Evolutionary conservation across 1,140 invertebrate species (phyloP), one percentile per base, ranked within the genome.

Genomic region (Listronotus bonariensis): DNA sequence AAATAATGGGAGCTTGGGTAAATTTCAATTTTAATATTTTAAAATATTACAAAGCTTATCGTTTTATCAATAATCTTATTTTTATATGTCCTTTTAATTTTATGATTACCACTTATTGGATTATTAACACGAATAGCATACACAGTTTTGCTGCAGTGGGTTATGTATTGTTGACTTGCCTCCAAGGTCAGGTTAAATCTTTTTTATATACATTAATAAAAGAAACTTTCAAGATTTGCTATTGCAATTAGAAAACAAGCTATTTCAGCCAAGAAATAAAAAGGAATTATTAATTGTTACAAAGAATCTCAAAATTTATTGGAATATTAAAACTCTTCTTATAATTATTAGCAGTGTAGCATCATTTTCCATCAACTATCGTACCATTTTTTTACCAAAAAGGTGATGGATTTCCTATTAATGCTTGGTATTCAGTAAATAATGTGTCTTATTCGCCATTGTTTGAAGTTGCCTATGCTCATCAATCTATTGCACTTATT

Each of bases 401-500:
- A 12, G 20, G 34, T 49, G 52, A 43, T 43, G 42, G 42, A 12
- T 26, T 64, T 3, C 52, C 53, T 7, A 15, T 55, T 36, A 17
- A 40, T 12, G 15, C 61, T 36, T 64, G 61, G 61, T 64, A 64
- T 36, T 52, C 61, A 6, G 54, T 64, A 11, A 10, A n/a, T n/a
- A n/a, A n/a, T n/a, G n/a, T n/a, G n/a, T n/a, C n/a, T n/a, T n/a
- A n/a, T n/a, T n/a, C n/a, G n/a, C n/a, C n/a, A 55, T 40, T 36
- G 9, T 36, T 46, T 32, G n/a, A 46, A 20, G 11, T 64, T n/a
- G 61, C 43, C 20, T 64, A 64, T 32, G 12, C 55, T 26, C 61
- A 64, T 32, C 61, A 64, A 38, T 10, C 41, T 12, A 40, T 64
- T 64, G n/a, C n/a, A n/a, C n/a, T n/a, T n/a, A n/a, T n/a, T n/a